Evolutionary conservation across 2,797 vertebrate genomes (phyloP), one percentile per base, ranked within the genome.

Genomic region (Novumbra hubbsi): DNA sequence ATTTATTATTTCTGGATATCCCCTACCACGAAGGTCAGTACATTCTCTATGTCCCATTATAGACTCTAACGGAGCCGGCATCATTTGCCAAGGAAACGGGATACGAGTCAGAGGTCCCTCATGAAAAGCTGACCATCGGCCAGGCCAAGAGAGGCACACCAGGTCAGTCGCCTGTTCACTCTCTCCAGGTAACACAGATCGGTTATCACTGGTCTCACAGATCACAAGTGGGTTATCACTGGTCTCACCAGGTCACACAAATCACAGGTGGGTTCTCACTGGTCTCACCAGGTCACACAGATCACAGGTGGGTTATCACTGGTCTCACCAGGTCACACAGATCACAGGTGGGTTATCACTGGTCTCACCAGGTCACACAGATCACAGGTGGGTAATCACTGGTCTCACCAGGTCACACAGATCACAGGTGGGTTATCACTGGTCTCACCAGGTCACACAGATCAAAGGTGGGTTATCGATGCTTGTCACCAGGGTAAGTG

Each of bases 141-240:
- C 96, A 99, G 84, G 98, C 98, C n/a, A 91, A 92, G 70, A 92
- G 93, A 64, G 98, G 98, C 81, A 99, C 98, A 24, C 96, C 98
- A 94, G 96, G 97, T 96, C 83, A 83, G 93, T 86, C 32, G 28
- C 17, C 45, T n/a, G 14, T 45, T 41, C 24, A 60, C n/a, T 28
- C 0, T 5, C 0, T 41, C 9, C 27, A 45, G 16, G 21, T 68
- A n/a, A 32, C 63, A 27, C 34, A n/a, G 27, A 2, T 55, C 52
- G n/a, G 17, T 38, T 38, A 38, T 55, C 52, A 55, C n/a, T n/a
- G n/a, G n/a, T n/a, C n/a, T n/a, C 19, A 55, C 52, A 2, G 52
- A 55, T 55, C n/a, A 21, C 9, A 55, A 19, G 52, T 69, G 9
- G 68, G 21, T 21, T 41, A 27, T 62, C 14, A 41, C 48, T 17